A percentile compares a stretch with the other conserved stretches of the same genome.
These are phyloP conservation scores for Metalampra italica DNA, from an alignment of 2,888 invertebrate genomes.

Conservation along the genomic window DNA sequence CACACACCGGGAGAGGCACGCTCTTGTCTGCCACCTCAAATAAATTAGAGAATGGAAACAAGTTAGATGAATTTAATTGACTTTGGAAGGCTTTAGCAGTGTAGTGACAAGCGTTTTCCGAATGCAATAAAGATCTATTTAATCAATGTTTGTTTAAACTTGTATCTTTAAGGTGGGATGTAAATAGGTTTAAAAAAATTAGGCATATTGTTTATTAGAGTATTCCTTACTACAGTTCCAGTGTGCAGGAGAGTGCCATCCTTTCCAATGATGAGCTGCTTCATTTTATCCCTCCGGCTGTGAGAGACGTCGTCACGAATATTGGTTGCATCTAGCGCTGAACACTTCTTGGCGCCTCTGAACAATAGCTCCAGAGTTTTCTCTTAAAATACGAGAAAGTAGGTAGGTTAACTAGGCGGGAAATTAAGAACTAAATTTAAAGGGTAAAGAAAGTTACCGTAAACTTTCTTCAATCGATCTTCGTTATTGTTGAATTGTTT, in stretches of 20 bases:
- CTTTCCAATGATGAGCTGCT: constrained; percentile 59
- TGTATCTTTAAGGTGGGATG: too few species aligned
- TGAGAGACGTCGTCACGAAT: constrained; percentile 12
- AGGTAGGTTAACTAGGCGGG: neutral
- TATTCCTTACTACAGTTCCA: constrained; percentile 40
- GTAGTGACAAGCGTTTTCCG: too few species aligned
- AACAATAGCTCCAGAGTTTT: constrained; percentile 59
- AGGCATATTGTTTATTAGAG: neutral
- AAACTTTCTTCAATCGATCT: constrained; percentile 58
- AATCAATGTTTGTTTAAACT: too few species aligned
- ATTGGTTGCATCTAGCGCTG: constrained; percentile 16
- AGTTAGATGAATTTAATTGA: too few species aligned
- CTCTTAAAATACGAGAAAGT: constrained; percentile 30
- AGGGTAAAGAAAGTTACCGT: constrained; percentile 39
- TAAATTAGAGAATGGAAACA: neutral
- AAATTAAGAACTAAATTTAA: neutral
- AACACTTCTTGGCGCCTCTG: constrained; percentile 53
- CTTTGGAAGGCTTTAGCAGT: too few species aligned
- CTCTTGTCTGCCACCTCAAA: constrained; percentile 23
- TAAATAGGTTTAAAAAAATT: too few species aligned
- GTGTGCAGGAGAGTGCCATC: constrained; percentile 51
- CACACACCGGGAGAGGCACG: constrained; percentile 23
- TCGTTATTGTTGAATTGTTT: constrained; percentile 68
- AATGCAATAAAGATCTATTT: too few species aligned
- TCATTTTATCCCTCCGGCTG: constrained; percentile 47